These are phyloP conservation scores for Drosophila longiperda DNA, from an alignment of 2,888 invertebrate species.

Conservation along the genomic window DNA sequence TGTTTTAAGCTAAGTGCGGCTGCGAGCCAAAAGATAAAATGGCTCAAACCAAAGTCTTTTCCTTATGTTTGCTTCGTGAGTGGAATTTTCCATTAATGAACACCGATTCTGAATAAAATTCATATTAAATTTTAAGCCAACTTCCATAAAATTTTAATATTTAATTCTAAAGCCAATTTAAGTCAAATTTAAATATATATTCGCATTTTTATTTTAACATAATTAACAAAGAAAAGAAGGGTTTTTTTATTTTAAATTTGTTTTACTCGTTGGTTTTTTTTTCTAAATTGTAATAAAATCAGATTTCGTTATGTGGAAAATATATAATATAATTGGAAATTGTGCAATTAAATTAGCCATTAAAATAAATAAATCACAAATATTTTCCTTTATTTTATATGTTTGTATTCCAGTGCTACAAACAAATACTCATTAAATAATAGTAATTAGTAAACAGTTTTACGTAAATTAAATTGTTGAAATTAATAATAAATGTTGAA, in stretches of 20 bases:
- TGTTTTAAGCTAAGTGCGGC: neutral
- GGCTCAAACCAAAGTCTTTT: neutral
- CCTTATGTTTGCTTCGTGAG: neutral
- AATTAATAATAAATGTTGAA: neutral
- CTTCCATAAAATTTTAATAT: neutral
- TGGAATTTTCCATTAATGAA: neutral
- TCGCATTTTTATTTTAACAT: neutral
- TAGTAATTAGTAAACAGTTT: neutral
- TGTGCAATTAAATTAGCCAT: neutral
- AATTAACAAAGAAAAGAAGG: neutral
- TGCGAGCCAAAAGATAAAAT: neutral
- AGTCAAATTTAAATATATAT: neutral
- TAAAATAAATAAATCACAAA: too few species aligned
- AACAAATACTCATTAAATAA: neutral
- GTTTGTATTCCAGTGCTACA: too few species aligned
- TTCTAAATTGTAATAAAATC: neutral
- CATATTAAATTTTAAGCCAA: neutral
- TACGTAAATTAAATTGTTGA: rapidly evolving
- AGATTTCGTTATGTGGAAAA: neutral
- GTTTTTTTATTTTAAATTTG: neutral
- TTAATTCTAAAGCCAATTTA: neutral
- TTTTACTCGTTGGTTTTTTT: neutral
- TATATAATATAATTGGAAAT: neutral
- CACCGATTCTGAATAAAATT: neutral
- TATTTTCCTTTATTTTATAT: too few species aligned